phyloP scores from a whole-genome alignment of 2,113 vertebrate species.

The Anthoscopus minutus region DNA sequence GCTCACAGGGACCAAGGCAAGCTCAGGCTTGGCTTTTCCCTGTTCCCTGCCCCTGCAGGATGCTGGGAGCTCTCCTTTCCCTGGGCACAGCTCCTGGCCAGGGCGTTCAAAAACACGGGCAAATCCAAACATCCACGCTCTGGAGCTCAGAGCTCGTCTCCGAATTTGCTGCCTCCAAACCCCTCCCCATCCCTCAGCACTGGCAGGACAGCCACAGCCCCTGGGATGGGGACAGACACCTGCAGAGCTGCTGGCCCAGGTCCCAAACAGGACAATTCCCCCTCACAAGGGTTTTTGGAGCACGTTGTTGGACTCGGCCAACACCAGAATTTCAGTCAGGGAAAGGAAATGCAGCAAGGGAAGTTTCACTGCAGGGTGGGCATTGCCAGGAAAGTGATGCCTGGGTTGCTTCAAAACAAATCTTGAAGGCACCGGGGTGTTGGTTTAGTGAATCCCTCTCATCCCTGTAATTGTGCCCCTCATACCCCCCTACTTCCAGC shows the following conservation, averaged over 20 bases:
- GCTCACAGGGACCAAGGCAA: fast-evolving
- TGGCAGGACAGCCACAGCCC: not conserved
- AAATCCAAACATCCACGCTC: fast-evolving
- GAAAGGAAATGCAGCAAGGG: not conserved
- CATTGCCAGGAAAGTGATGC: not conserved
- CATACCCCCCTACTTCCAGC: not conserved
- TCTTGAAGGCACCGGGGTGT: not conserved
- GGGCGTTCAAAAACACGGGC: fast-evolving
- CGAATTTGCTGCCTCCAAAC: not conserved
- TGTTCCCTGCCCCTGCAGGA: fast-evolving
- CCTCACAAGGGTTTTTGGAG: fast-evolving
- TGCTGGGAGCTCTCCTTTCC: not conserved
- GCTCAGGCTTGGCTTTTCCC: not conserved
- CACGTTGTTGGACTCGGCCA: not conserved
- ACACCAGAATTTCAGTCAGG: not conserved
- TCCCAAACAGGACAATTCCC: not conserved
- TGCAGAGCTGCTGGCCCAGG: not conserved
- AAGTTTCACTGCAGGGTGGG: not conserved
- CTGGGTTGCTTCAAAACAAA: not conserved
- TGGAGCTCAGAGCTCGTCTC: not conserved
- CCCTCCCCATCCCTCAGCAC: not conserved
- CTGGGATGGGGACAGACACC: not conserved
- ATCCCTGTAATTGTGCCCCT: not conserved
- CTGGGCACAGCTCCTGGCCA: not conserved
- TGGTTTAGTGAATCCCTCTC: fast-evolving